phyloP scores from a whole-genome alignment of 2,888 invertebrate species.

The Schizotus pectinicornis region DNA sequence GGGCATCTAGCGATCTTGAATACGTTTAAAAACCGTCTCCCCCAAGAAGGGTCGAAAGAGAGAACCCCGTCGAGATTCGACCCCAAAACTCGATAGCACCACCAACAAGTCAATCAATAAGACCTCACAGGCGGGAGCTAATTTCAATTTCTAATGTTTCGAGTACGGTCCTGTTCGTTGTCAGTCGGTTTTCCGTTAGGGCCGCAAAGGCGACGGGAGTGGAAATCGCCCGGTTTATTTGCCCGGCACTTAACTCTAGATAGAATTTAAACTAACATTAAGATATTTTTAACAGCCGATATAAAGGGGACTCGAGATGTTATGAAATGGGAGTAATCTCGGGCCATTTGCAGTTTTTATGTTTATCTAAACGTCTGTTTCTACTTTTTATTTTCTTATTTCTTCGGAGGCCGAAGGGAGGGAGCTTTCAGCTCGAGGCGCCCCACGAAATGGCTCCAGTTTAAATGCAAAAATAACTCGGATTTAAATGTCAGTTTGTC shows the following conservation, averaged over 20 bases:
- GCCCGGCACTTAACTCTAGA: slow-evolving; percentile 56
- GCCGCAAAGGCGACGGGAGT: slow-evolving; percentile 8
- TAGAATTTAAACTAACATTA: slow-evolving; percentile 57
- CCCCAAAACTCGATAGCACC: background rate
- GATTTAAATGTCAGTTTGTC: too few relatives aligned
- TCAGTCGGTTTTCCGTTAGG: background rate
- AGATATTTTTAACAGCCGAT: slow-evolving; percentile 56
- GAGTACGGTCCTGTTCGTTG: background rate
- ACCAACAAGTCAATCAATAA: background rate
- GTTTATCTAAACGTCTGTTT: slow-evolving; percentile 52
- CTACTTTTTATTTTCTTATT: slow-evolving; percentile 31
- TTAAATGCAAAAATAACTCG: too few relatives aligned
- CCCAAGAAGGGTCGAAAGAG: slow-evolving; percentile 9
- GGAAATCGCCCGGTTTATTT: slow-evolving; percentile 44
- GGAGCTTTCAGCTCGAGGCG: too few relatives aligned
- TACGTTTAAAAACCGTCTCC: slow-evolving; percentile 20
- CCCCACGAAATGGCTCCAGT: too few relatives aligned
- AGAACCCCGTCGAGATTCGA: slow-evolving; percentile 2
- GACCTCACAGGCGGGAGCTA: background rate
- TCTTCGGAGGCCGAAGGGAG: slow-evolving; percentile 5
- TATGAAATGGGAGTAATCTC: slow-evolving; percentile 52
- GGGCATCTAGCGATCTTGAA: slow-evolving; percentile 22
- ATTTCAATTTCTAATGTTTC: slow-evolving; percentile 8
- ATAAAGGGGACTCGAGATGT: slow-evolving; percentile 50
- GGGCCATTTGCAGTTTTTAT: slow-evolving; percentile 52